Evolutionary conservation across 2,797 vertebrate genomes (phyloP), one percentile per base, ranked within the genome.

Genomic region (Crenichthys baileyi): DNA sequence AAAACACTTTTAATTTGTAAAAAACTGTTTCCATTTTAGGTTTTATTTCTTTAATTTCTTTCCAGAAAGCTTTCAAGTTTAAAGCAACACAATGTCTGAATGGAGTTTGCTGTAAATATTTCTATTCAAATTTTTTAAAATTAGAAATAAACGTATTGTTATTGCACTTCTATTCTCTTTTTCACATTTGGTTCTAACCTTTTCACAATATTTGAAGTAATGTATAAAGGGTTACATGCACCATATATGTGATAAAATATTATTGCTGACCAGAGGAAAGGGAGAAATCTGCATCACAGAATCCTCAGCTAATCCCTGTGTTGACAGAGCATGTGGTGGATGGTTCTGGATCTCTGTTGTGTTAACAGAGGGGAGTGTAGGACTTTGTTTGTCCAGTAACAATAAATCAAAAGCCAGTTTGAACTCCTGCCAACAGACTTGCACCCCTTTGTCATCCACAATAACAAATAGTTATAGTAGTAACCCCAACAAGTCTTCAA

Each of bases 271-370:
- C 26, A 48, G 36, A 73, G 41, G 2, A 39, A 75, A 46, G 75
- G 68, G 26, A 75, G 72, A 76, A 71, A 83, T 51, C 72, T 61
- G 83, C 86, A 85, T 79, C 78, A 65, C 75, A 86, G 75, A 86
- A 90, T 73, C 76, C 22, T 73, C 41, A 53, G 78, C 75, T 89
- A 76, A 88, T 89, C 84, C 89, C 60, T 22, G 76, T 87, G 86
- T 89, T 87, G 58, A 80, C 81, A 58, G 79, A 89, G 79, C 72
- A 41, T 31, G 75, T 75, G 80, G 91, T 76, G 82, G 92, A 90
- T 75, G 6, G 50, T 93, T 94, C 92, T 89, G 68, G 92, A 87
- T 63, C 77, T 78, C 89, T 91, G 81, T 89, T 94, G 87, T 92
- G 85, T 87, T 72, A 2, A 83, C 72, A 68, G 75, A 80, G 78